A percentile compares a stretch with the other conserved stretches of the same genome.
These are phyloP conservation scores for Nephila pilipes DNA, from an alignment of 1,140 invertebrate genomes.

Conservation along the genomic window DNA sequence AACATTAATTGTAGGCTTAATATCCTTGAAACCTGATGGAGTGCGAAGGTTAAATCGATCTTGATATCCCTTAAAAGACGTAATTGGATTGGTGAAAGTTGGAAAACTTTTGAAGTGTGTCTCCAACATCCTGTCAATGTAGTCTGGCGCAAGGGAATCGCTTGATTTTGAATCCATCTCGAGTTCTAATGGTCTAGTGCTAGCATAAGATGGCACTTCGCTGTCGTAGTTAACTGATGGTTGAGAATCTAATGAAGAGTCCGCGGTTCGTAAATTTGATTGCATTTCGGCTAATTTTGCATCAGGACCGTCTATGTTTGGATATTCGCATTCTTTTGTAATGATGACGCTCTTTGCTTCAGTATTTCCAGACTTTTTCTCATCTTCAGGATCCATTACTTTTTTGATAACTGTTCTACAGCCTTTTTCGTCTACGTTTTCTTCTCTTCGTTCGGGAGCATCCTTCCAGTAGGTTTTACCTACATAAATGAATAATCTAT, in stretches of 20 bases:
- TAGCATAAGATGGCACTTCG: slow-evolving; percentile 16
- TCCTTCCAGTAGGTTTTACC: slow-evolving; percentile 72
- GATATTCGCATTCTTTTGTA: slow-evolving; percentile 75
- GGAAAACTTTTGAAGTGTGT: slow-evolving; percentile 70
- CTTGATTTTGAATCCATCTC: slow-evolving; percentile 16
- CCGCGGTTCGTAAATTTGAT: neutral
- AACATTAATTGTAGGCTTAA: slow-evolving; percentile 59
- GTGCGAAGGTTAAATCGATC: slow-evolving; percentile 62
- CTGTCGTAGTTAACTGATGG: slow-evolving; percentile 27
- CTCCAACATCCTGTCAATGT: slow-evolving; percentile 69
- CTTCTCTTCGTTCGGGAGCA: slow-evolving; percentile 56
- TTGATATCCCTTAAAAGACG: slow-evolving; percentile 65
- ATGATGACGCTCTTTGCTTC: slow-evolving; percentile 68
- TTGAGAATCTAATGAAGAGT: neutral
- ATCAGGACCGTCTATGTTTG: slow-evolving; percentile 56
- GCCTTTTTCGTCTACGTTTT: slow-evolving; percentile 63
- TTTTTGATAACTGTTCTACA: slow-evolving; percentile 74
- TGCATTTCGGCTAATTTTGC: slow-evolving; percentile 65
- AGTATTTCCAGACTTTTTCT: slow-evolving; percentile 26
- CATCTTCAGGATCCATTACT: slow-evolving; percentile 51
- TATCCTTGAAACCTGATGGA: slow-evolving; percentile 53
- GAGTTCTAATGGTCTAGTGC: slow-evolving; percentile 38
- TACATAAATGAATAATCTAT: neutral
- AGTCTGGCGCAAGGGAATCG: slow-evolving; percentile 64
- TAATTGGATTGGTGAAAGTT: slow-evolving; percentile 47